Evolutionary conservation across 2,797 vertebrate species (phyloP).

Genomic region (Cetoscarus ocellatus): DNA sequence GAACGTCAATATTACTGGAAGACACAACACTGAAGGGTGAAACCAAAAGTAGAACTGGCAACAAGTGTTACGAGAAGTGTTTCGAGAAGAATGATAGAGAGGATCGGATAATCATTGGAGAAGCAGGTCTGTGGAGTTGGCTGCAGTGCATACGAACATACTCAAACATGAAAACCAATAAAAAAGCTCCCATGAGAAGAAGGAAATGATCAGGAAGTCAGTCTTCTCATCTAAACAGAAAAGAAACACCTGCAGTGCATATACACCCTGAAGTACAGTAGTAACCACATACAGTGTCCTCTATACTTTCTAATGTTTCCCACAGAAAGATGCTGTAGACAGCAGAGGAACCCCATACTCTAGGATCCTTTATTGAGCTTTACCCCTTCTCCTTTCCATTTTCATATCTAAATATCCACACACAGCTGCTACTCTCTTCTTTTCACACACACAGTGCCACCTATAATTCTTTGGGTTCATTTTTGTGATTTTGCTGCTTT

Average conservation of each 20-base stretch:
- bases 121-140: slow-evolving; percentile 9
- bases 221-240: slow-evolving; percentile 48
- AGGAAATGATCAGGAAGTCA: slow-evolving; percentile 74
- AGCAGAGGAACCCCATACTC: too few relatives aligned
- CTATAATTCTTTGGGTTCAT: too few relatives aligned
- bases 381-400: too few relatives aligned
- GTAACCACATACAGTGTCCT: slow-evolving; percentile 4
- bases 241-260: slow-evolving; percentile 61
- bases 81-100: slow-evolving; percentile 44
- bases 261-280: slow-evolving; percentile 28
- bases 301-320: too few relatives aligned
- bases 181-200: slow-evolving; percentile 45
- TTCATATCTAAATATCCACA: too few relatives aligned
- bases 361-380: too few relatives aligned
- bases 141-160: slow-evolving; percentile 14
- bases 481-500: too few relatives aligned
- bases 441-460: too few relatives aligned
- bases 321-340: too few relatives aligned
- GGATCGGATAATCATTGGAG: slow-evolving; percentile 51
- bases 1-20: not conserved
- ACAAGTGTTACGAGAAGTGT: slow-evolving; percentile 20
- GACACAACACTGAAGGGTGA: too few relatives aligned
- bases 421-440: too few relatives aligned
- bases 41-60: slow-evolving; percentile 16
- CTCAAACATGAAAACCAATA: slow-evolving; percentile 25